Base-by-base conservation (phyloP, 2,888 invertebrate genomes). In the Nomada ferruginata region DNA sequence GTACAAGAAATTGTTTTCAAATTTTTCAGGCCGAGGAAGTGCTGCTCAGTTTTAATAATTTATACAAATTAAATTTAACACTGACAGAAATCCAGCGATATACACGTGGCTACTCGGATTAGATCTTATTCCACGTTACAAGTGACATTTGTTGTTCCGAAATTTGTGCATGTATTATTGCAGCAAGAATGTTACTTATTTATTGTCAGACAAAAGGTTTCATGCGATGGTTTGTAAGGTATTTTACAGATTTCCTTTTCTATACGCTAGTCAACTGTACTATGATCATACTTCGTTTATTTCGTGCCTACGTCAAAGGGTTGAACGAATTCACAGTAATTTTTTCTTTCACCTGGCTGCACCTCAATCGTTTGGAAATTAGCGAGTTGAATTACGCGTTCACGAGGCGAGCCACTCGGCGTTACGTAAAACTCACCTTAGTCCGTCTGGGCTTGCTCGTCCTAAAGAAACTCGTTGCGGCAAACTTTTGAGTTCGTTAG, bases 381-480 rank as follows among this genome's bases (percentile, higher is more conserved):
- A 85, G 65, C 69, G 47, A 68, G 82, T 77, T 85, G 63, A 78
- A 85, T 85, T 85, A 75, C 82, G 52, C 66, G 53, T 42, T 70
- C 20, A 63, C 53, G 59, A 70, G 75, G 69, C 70, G 26, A 55
- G n/a, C 53, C 69, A 29, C 82, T 57, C 50, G 78, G 69, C 52
- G 65, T 77, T 82, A 71, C 66, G 68, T 60, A 64, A 59, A 65
- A 69, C 82, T 68, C 68, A 66, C 68, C 82, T 64, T 44, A 50
- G 53, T 60, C 53, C 42, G 60, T 53, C 60, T 55, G 63, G 76
- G 20, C 65, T 61, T 57, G 44, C 47, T 15, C 57, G 44, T 50
- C 53, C 70, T 55, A 50, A 76, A 68, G 85, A 81, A 73, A 59
- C 59, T 82, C 63, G 63, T 68, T 65, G 83, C 66, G 59, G 53